A percentile compares a stretch with the other conserved stretches of the same genome.
These are phyloP conservation scores for Sebastes trivittatus DNA, from an alignment of 2,797 vertebrate genomes.

Conservation along the genomic window DNA sequence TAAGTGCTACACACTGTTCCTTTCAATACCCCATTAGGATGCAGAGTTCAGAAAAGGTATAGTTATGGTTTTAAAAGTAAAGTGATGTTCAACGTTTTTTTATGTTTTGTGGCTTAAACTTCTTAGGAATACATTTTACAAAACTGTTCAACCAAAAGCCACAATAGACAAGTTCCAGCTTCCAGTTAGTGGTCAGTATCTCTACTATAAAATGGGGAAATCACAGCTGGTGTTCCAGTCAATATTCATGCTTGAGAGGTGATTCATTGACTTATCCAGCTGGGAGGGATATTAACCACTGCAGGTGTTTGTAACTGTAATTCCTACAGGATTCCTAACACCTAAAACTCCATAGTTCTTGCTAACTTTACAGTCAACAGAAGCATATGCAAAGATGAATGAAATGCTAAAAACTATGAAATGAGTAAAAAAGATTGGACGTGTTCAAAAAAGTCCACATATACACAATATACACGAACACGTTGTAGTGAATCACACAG, in stretches of 20 bases:
- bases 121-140: neutral
- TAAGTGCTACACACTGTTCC: neutral
- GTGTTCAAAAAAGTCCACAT: neutral
- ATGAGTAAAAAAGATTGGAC: neutral
- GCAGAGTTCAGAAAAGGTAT: too few species aligned
- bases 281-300: neutral
- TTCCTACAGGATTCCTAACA: neutral
- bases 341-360: neutral
- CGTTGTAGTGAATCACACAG: constrained; percentile 44
- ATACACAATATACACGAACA: neutral
- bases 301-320: neutral
- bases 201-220: neutral
- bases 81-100: too few species aligned
- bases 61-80: too few species aligned
- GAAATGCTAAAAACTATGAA: neutral
- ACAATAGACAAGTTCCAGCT: neutral
- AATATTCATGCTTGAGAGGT: neutral
- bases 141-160: neutral
- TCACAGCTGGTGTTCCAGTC: neutral
- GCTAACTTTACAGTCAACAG: neutral
- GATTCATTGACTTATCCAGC: neutral
- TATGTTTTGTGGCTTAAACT: too few species aligned
- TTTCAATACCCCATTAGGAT: too few species aligned
- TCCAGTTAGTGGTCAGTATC: neutral
- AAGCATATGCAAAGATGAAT: neutral